Evolutionary conservation across 2,888 invertebrate genomes (phyloP).

Genomic region (Pherbina coryleti): DNA sequence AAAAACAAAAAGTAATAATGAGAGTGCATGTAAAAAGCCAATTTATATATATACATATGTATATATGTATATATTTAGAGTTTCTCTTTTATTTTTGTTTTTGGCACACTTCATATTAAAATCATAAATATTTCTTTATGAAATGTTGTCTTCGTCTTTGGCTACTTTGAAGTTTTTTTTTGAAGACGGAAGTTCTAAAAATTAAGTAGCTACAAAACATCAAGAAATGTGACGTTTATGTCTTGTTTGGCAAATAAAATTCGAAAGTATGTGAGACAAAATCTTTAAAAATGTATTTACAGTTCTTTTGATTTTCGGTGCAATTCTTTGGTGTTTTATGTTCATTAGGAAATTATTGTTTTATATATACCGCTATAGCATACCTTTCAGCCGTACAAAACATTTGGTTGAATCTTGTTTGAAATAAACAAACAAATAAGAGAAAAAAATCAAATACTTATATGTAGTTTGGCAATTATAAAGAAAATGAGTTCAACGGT

Average conservation of each 20-base stretch:
- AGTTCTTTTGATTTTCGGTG: constrained; percentile 10
- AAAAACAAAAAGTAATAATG: constrained; percentile 7
- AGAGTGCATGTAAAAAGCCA: constrained; percentile 1
- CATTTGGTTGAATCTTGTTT: constrained; percentile 45
- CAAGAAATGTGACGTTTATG: too few relatives aligned
- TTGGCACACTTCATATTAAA: background rate
- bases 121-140: background rate
- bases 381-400: constrained; percentile 49
- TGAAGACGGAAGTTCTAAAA: background rate
- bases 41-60: background rate
- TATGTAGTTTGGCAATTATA: too few relatives aligned
- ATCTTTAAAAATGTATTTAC: background rate
- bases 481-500: too few relatives aligned
- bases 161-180: constrained; percentile 2
- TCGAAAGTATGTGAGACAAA: background rate
- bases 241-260: too few relatives aligned
- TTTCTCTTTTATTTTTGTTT: constrained; percentile 2
- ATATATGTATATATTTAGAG: background rate
- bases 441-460: background rate
- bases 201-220: background rate
- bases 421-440: background rate
- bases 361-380: background rate
- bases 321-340: background rate
- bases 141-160: background rate
- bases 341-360: background rate